These are phyloP conservation scores for Amphimedon queenslandica DNA, from an alignment of 37 sponge, comb jelly and placozoan species.

Conservation along the genomic window DNA sequence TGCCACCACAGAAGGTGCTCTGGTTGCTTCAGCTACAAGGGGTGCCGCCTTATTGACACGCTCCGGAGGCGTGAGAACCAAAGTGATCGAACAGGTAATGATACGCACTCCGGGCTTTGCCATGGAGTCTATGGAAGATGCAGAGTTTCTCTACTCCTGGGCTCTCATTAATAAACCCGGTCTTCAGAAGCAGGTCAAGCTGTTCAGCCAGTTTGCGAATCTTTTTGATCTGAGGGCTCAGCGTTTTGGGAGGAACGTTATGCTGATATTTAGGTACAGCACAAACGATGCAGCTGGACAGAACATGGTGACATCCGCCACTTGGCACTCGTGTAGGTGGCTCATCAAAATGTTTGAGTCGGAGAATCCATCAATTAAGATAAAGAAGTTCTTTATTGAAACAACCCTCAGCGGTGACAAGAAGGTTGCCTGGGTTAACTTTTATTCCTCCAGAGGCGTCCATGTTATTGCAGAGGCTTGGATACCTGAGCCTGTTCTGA, in stretches of 20 bases:
- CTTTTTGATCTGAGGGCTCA: conserved; percentile 18
- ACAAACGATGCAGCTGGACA: conserved; percentile 73
- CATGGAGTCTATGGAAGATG: conserved; percentile 25
- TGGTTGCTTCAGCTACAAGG: conserved; percentile 74
- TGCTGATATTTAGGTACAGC: conserved; percentile 38
- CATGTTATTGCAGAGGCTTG: conserved; percentile 74
- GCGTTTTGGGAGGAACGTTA: conserved; percentile 31
- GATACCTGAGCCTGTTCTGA: conserved; percentile 65
- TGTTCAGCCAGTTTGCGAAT: conserved; percentile 62
- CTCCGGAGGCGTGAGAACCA: conserved; percentile 52
- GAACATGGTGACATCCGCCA: conserved; percentile 77
- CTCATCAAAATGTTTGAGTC: conserved; percentile 14
- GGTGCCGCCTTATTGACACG: conserved; percentile 58
- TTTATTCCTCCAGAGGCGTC: conserved; percentile 32
- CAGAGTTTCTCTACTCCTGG: conserved; percentile 41
- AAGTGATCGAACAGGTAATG: conserved; percentile 22
- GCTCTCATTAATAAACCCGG: conserved; percentile 1
- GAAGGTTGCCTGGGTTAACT: conserved; percentile 24
- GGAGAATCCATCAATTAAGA: conserved; percentile 36
- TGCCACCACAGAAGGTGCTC: conserved; percentile 78
- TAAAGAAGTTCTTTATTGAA: conserved; percentile 53
- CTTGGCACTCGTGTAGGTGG: conserved; percentile 71
- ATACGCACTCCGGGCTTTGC: conserved; percentile 46
- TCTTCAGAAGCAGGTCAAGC: conserved; percentile 39
- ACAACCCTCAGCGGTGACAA: conserved; percentile 55